phyloP scores from a whole-genome alignment of 1,140 invertebrate species.

The Euura lappo region DNA sequence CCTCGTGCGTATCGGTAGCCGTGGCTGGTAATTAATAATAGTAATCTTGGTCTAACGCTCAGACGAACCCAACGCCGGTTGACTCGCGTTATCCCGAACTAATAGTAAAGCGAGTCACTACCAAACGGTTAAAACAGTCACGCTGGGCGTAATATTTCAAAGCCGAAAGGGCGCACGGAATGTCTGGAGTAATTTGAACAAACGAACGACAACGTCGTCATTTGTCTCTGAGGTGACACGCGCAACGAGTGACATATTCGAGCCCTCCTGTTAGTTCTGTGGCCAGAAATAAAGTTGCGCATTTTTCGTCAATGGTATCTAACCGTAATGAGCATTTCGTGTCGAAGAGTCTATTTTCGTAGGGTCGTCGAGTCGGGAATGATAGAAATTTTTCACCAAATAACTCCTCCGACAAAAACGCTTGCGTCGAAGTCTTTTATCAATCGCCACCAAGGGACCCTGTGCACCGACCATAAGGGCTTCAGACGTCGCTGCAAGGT shows the following conservation, averaged over 20 bases:
- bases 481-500: not conserved
- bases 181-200: slow-evolving; percentile 58
- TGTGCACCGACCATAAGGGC: no score
- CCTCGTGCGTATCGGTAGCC: not conserved
- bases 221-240: slow-evolving; percentile 54
- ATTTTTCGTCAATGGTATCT: slow-evolving; percentile 15
- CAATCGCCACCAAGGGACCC: no score
- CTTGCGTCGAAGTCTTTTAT: no score
- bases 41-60: no score
- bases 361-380: not conserved
- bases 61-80: not conserved
- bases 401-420: no score
- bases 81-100: not conserved
- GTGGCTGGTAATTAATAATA: no score
- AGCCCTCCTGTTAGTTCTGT: not conserved
- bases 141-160: slow-evolving; percentile 50
- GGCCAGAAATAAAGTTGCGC: not conserved
- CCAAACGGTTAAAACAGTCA: slow-evolving; percentile 8
- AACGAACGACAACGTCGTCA: slow-evolving; percentile 58
- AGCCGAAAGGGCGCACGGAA: slow-evolving; percentile 35
- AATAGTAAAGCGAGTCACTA: slow-evolving; percentile 6
- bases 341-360: slow-evolving; percentile 23
- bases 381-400: not conserved
- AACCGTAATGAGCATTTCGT: slow-evolving; percentile 12
- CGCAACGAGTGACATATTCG: slow-evolving; percentile 45